Evolutionary conservation across 2,113 vertebrate species (phyloP).

Genomic region (Apodemus sylvaticus): DNA sequence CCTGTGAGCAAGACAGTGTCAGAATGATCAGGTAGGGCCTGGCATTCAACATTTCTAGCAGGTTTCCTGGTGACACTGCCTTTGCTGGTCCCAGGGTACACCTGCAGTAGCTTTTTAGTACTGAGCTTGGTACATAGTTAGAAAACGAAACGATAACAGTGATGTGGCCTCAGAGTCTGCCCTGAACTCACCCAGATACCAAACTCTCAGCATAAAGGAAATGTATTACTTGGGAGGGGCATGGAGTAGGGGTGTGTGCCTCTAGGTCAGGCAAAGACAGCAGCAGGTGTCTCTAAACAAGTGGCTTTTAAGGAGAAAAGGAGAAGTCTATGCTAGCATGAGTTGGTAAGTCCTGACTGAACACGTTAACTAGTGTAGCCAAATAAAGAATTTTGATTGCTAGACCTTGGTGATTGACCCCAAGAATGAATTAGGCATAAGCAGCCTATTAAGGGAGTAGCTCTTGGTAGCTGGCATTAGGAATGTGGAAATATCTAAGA

Average conservation of each 20-base stretch:
- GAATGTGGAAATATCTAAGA: background rate
- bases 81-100: background rate
- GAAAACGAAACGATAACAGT: background rate
- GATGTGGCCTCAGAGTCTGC: background rate
- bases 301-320: background rate
- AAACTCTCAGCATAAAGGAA: background rate
- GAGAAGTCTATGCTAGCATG: background rate
- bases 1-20: background rate
- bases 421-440: background rate
- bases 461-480: background rate
- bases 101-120: background rate
- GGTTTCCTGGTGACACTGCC: background rate
- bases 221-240: background rate
- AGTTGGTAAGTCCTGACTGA: background rate
- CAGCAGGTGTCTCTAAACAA: background rate
- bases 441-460: background rate
- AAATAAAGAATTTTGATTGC: background rate
- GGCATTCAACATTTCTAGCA: background rate
- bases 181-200: background rate
- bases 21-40: background rate
- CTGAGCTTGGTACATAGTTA: background rate
- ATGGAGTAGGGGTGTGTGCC: background rate
- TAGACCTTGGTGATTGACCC: background rate
- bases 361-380: background rate
- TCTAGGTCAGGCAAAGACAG: background rate